Percentiles rank a stretch among this genome's conserved stretches.
phyloP scores from a whole-genome alignment of 2,888 invertebrate species.

The Cerastoderma edule region DNA sequence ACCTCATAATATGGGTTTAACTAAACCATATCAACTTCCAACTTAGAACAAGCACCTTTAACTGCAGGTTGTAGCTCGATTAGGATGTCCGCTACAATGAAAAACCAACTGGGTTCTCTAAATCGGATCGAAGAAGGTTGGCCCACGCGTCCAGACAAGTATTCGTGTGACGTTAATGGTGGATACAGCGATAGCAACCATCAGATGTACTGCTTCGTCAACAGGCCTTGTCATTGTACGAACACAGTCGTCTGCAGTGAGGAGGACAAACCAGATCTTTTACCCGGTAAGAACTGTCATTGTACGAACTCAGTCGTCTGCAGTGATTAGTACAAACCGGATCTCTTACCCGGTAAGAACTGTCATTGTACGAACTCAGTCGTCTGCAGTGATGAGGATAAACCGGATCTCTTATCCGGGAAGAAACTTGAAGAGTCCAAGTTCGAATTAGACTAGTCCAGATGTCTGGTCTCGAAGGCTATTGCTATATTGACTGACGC shows the following conservation, averaged over 20 bases:
- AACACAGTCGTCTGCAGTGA: not conserved
- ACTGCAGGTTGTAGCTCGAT: not conserved
- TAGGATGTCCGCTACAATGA: not conserved
- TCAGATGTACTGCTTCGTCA: constrained; percentile 16
- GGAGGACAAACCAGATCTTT: not conserved
- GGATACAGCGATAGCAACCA: constrained; percentile 4
- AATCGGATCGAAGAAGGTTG: not conserved
- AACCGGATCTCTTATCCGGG: constrained; percentile 1
- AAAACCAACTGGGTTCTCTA: not conserved
- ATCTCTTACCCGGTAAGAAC: constrained; percentile 3
- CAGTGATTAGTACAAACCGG: not conserved
- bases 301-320: not conserved
- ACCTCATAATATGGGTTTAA: too few species aligned
- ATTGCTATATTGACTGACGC: too few species aligned
- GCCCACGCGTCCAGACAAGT: not conserved
- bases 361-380: not conserved
- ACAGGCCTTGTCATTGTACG: constrained; percentile 1
- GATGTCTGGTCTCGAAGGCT: too few species aligned
- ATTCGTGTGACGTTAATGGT: not conserved
- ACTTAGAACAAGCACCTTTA: too few species aligned
- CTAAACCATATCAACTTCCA: too few species aligned
- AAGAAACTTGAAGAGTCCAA: too few species aligned
- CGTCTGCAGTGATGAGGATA: not conserved
- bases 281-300: constrained; percentile 15
- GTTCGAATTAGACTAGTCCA: too few species aligned